Evolutionary conservation across 2,113 vertebrate genomes (phyloP), one percentile per base, ranked within the genome.

Genomic region (Calonectris borealis): DNA sequence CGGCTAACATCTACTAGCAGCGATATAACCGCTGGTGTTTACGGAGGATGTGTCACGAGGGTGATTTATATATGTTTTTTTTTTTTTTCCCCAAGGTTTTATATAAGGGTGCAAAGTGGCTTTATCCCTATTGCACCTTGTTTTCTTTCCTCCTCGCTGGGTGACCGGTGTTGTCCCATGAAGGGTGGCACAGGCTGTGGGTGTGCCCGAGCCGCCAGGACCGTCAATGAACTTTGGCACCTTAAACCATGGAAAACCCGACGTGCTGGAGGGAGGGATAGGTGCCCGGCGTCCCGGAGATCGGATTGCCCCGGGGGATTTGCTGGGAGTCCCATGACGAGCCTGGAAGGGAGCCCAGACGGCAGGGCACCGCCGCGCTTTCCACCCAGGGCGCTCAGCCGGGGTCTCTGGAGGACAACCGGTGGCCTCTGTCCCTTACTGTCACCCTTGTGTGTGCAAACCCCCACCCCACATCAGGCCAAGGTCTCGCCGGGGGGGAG

Each of bases 181-280:
- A 17, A 44, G 54, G 75, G 90, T 82, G 78, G 75, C 90, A 68
- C 68, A 4, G 29, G 29, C 64, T 46, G 65, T 22, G 70, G 94
- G 94, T 66, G 84, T 77, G 80, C 88, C 88, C 2, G 6, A n/a
- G 81, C 57, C 0, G 3, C 89, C 69, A 19, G 65, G 64, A 1
- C 91, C 49, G 13, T 94, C 96, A 91, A 95, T 93, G 95, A 96
- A 96, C 93, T 96, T 96, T 94, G 94, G 91, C 94, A 91, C 91
- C 90, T 94, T 93, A 82, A 94, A 92, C 78, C 34, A 0, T 44
- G 94, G 94, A 88, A 95, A 96, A 82, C 94, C 93, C 75, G 4
- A 32, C 21, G 14, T 82, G 86, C 84, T 5, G 3, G 85, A 90
- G 91, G 48, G 66, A 91, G 91, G 82, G 89, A 89, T 65, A 57